Percentiles rank a stretch among this genome's conserved stretches.
Evolutionary conservation across 2,888 invertebrate species (phyloP).

Genomic region (Hirtodrosophila duncani): DNA sequence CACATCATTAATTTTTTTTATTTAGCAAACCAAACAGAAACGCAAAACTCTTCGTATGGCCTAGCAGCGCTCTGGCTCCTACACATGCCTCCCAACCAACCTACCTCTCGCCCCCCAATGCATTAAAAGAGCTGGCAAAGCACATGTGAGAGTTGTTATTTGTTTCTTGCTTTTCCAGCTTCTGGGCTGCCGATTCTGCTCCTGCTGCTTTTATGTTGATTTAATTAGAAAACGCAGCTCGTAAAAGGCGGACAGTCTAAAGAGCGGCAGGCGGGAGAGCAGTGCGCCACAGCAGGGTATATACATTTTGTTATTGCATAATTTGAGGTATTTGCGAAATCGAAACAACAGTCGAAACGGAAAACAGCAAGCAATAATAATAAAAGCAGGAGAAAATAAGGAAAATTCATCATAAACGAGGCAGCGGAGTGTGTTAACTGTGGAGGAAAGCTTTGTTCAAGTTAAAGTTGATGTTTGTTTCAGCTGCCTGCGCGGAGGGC

Average conservation of each 20-base stretch:
- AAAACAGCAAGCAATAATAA: conserved; percentile 37
- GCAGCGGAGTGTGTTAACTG: background rate
- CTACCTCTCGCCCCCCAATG: conserved; percentile 14
- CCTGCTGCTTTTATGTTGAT: conserved; percentile 57
- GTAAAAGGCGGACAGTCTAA: too few relatives aligned
- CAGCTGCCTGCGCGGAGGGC: too few relatives aligned
- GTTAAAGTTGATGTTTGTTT: too few relatives aligned
- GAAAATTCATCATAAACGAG: conserved; percentile 48
- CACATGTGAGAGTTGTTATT: conserved; percentile 31
- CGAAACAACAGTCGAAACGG: conserved; percentile 30
- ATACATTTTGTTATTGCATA: conserved; percentile 58
- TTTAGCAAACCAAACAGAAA: conserved; percentile 14
- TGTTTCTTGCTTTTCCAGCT: background rate
- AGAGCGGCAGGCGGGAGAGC: too few relatives aligned
- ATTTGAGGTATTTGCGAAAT: conserved; percentile 51
- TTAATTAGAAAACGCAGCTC: conserved; percentile 63
- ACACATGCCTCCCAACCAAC: background rate
- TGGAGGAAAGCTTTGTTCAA: too few relatives aligned
- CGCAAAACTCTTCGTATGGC: too few relatives aligned
- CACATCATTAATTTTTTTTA: conserved; percentile 65
- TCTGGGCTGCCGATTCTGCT: conserved; percentile 8
- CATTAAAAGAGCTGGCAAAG: conserved; percentile 39
- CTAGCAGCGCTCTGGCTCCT: background rate
- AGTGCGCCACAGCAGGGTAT: too few relatives aligned
- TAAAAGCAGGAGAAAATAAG: conserved; percentile 40